Evolutionary conservation across 1,140 invertebrate genomes (phyloP).

Genomic region (Procambarus virginalis): DNA sequence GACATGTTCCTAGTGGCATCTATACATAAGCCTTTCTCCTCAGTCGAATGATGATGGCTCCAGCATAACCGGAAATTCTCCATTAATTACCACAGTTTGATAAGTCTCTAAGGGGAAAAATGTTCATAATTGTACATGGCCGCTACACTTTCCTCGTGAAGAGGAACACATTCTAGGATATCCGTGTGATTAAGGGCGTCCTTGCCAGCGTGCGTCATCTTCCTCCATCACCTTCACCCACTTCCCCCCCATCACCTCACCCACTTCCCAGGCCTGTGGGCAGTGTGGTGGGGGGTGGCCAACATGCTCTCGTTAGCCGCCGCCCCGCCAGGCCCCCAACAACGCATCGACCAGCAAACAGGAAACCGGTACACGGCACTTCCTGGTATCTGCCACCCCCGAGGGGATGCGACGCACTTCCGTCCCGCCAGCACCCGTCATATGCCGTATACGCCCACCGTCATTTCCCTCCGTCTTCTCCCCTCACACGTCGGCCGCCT

Average conservation of each 20-base stretch:
- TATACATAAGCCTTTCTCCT: not conserved
- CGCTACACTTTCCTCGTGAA: too few relatives aligned
- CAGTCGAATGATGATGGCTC: too few relatives aligned
- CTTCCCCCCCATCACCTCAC: not conserved
- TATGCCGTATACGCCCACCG: not conserved
- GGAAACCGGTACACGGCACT: constrained; percentile 61
- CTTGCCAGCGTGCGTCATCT: too few relatives aligned
- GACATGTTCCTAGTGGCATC: not conserved
- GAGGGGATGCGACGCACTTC: constrained; percentile 44
- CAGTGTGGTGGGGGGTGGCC: not conserved
- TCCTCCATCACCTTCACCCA: not conserved
- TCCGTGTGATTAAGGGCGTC: too few relatives aligned
- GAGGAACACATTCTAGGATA: too few relatives aligned
- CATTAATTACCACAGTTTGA: too few relatives aligned
- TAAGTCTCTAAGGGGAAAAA: too few relatives aligned
- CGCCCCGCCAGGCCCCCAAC: not conserved
- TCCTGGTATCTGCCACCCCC: constrained; percentile 35
- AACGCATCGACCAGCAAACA: constrained; percentile 47
- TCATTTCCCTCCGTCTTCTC: not conserved
- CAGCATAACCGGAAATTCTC: too few relatives aligned
- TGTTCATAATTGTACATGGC: too few relatives aligned
- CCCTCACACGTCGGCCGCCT: not conserved
- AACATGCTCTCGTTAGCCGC: not conserved
- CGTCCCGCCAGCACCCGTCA: constrained; percentile 20
- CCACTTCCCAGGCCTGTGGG: not conserved